Evolutionary conservation across 2,888 invertebrate species (phyloP).

Genomic region (Boloria selene): DNA sequence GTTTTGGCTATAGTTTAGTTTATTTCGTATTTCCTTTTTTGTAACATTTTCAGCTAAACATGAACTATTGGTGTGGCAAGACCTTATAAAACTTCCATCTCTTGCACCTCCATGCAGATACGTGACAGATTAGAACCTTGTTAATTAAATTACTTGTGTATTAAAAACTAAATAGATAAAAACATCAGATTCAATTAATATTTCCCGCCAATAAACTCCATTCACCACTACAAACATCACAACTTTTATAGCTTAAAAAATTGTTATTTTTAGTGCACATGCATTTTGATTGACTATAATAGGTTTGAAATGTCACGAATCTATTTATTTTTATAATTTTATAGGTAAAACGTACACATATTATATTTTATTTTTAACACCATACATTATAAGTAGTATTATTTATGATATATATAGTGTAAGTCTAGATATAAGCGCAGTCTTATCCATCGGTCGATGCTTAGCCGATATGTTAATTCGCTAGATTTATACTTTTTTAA

Average conservation of each 20-base stretch:
- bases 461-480: not conserved
- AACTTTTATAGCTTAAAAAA: not conserved
- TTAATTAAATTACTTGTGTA: not conserved
- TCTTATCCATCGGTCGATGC: not conserved
- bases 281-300: not conserved
- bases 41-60: not conserved
- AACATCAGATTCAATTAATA: not conserved
- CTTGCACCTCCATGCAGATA: not conserved
- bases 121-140: conserved; percentile 4
- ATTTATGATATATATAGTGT: no score
- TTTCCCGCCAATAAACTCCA: not conserved
- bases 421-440: not conserved
- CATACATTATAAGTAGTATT: no score
- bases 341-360: no score
- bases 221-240: not conserved
- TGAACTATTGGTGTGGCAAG: not conserved
- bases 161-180: conserved; percentile 2
- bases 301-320: conserved; percentile 11
- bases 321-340: conserved; percentile 17
- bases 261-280: not conserved
- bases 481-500: conserved; percentile 5
- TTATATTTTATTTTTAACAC: no score
- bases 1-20: no score
- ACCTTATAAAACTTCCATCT: not conserved
- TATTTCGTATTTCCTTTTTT: not conserved